Conservation (phyloP, 2,113 vertebrate species). For the Azemiops feae region DNA sequence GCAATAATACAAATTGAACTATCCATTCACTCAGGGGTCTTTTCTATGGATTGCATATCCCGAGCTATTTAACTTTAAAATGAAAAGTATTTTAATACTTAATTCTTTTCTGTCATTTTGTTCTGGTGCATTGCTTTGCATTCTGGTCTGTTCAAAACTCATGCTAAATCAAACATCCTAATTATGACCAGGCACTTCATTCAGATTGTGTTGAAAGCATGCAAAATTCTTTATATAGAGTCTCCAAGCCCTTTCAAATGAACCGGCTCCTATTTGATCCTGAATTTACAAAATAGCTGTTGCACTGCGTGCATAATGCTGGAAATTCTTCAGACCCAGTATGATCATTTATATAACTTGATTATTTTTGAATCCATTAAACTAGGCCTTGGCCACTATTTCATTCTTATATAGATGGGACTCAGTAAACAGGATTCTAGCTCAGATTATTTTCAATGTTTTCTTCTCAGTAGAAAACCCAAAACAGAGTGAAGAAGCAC, state of each 20-base stretch:
- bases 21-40: slow-evolving; percentile 23
- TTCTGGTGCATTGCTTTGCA: slow-evolving; percentile 55
- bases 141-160: slow-evolving; percentile 44
- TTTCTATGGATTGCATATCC: slow-evolving; percentile 48
- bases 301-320: slow-evolving; percentile 26
- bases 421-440: slow-evolving; percentile 25
- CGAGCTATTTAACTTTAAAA: slow-evolving; percentile 56
- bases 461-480: slow-evolving; percentile 36
- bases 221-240: slow-evolving; percentile 44
- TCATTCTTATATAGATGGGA: slow-evolving; percentile 69
- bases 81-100: slow-evolving; percentile 42
- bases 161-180: slow-evolving; percentile 40
- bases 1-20: background rate
- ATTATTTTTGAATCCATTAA: slow-evolving; percentile 55
- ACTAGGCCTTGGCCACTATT: slow-evolving; percentile 56
- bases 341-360: slow-evolving; percentile 61
- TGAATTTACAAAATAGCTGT: slow-evolving; percentile 46
- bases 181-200: slow-evolving; percentile 51
- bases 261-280: slow-evolving; percentile 52
- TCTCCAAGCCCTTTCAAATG: slow-evolving; percentile 59
- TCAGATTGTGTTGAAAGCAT: slow-evolving; percentile 56
- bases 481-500: slow-evolving; percentile 20
- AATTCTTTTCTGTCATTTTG: slow-evolving; percentile 38
- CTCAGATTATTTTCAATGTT: slow-evolving; percentile 29
- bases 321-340: slow-evolving; percentile 67